Evolutionary conservation across 2,888 invertebrate genomes (phyloP), one percentile per base, ranked within the genome.

Genomic region (Girardia tigrina): DNA sequence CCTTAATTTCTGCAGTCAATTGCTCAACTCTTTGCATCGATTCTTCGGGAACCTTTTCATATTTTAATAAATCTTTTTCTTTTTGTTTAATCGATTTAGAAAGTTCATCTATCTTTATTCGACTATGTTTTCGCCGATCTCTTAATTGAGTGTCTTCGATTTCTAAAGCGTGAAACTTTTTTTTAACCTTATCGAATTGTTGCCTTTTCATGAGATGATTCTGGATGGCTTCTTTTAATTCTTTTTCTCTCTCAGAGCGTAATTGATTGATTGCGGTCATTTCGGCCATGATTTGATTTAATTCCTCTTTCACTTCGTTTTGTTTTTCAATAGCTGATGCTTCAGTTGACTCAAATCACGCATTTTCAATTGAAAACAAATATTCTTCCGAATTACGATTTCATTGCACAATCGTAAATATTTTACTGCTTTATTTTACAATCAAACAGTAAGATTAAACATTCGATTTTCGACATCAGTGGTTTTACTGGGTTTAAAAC

Each of bases 31-130:
- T 89, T 77, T 87, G 86, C 77, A 86, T 86, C 82, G 90, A 90
- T 81, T 90, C 90, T 29, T 89, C 89, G 0, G 93, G 93, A 4
- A 89, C 82, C 77, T 85, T 86, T 78, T 86, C 82, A 23, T 89
- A 82, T 71, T 89, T 88, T 70, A 87, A 88, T 2, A 56, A 20
- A 0, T 92, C 85, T 82, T 90, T 74, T 26, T 71, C 28, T 29
- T 29, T 72, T 26, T 71, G 26, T n/a, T 42, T 29, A 36, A 42
- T 29, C 14, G 36, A 70, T 56, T 56, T 29, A 23, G n/a, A 28
- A 26, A 29, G 26, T 27, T 76, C 70, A 14, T 76, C 36, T 16
- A 75, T 28, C 20, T 89, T 89, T 79, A 89, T 89, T 79, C 89
- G 91, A 0, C 87, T 77, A 79, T 85, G 83, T 77, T 84, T 85